These are phyloP conservation scores for Muschampia plurimacula DNA, from an alignment of 2,888 invertebrate species.

Conservation along the genomic window DNA sequence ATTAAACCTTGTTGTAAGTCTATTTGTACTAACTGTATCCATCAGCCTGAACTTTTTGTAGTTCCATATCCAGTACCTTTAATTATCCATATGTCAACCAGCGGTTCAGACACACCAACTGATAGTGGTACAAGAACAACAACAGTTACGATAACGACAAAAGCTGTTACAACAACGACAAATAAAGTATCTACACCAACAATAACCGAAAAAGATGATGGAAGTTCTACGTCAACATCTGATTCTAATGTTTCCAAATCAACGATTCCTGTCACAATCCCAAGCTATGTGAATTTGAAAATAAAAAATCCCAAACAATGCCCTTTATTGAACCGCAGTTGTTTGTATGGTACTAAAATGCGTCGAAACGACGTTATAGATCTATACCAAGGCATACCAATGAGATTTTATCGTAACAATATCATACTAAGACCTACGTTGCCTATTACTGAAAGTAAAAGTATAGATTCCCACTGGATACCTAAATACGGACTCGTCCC, in stretches of 20 bases:
- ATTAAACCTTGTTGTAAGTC: conserved; percentile 43
- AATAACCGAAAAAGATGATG: not conserved
- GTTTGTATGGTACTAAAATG: conserved; percentile 1
- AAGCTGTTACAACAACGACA: conserved; percentile 10
- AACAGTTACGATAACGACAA: conserved; percentile 21
- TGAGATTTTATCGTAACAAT: conserved; percentile 35
- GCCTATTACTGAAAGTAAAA: not conserved
- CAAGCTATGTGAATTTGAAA: not conserved
- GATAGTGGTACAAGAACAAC: not conserved
- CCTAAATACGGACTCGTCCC: conserved; percentile 25
- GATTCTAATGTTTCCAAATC: not conserved
- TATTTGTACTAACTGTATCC: conserved; percentile 42
- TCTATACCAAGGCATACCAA: conserved; percentile 30
- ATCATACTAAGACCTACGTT: conserved; percentile 42
- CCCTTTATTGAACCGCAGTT: conserved; percentile 16
- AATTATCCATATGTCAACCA: conserved; percentile 20
- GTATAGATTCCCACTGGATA: not conserved
- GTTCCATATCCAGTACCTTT: conserved; percentile 47
- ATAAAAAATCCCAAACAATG: not conserved
- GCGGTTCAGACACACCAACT: conserved; percentile 10
- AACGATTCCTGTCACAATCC: not conserved
- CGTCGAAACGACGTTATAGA: not conserved
- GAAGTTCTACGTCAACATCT: too few relatives aligned
- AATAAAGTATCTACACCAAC: conserved; percentile 2
- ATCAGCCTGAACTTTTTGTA: conserved; percentile 29